These are phyloP conservation scores for Odontamblyopus lacepedii DNA, from an alignment of 2,797 vertebrate species.

Conservation along the genomic window DNA sequence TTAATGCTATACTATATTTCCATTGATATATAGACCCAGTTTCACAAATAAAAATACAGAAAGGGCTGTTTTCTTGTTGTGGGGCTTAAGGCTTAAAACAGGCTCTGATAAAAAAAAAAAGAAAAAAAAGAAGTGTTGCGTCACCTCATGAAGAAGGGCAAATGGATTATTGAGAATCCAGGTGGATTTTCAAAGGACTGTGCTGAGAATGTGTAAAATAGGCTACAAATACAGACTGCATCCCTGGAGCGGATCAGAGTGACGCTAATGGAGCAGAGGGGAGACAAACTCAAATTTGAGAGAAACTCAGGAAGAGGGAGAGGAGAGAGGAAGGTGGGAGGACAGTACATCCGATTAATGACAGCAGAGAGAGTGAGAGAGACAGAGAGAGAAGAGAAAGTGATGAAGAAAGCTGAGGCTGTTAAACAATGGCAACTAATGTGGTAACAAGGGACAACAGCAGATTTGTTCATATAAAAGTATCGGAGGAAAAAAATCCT, in stretches of 20 bases:
- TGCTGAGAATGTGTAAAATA: slow-evolving; percentile 19
- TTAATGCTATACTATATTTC: not conserved
- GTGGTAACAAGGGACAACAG: not conserved
- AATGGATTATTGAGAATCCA: slow-evolving; percentile 39
- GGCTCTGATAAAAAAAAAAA: not conserved
- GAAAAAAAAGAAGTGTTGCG: not conserved
- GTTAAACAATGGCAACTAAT: not conserved
- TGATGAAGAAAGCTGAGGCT: not conserved
- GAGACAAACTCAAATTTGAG: not conserved
- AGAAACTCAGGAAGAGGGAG: not conserved
- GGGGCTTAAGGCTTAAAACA: not conserved
- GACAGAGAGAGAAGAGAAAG: not conserved
- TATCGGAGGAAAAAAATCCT: too few relatives aligned
- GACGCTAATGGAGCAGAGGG: not conserved
- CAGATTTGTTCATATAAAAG: too few relatives aligned
- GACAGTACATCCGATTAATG: not conserved
- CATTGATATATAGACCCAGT: not conserved
- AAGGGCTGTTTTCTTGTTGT: not conserved
- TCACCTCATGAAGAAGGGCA: slow-evolving; percentile 21
- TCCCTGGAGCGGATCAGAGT: slow-evolving; percentile 19
- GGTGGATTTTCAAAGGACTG: slow-evolving; percentile 16
- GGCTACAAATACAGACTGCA: slow-evolving; percentile 18
- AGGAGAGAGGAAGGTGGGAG: slow-evolving; percentile 5
- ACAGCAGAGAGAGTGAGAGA: not conserved
- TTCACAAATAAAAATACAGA: not conserved